These are phyloP conservation scores for Microcebus ravelobensis DNA, from an alignment of 2,113 vertebrate species.

Conservation along the genomic window DNA sequence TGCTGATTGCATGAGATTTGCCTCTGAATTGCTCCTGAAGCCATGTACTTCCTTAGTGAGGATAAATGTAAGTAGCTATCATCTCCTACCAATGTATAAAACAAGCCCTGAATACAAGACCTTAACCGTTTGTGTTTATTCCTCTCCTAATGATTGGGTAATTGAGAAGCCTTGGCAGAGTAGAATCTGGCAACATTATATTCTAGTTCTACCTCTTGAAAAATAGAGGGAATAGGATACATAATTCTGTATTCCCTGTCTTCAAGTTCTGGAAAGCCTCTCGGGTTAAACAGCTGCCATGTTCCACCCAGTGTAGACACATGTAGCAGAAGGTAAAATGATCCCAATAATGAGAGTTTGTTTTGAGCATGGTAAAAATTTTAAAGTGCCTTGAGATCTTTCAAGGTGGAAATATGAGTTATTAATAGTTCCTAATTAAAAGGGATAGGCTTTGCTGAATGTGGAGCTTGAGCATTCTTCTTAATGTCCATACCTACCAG, in stretches of 20 bases:
- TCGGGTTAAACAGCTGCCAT: neutral
- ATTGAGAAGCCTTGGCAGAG: neutral
- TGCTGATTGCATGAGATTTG: neutral
- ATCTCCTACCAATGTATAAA: neutral
- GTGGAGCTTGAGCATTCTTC: neutral
- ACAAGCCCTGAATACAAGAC: neutral
- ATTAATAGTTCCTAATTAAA: neutral
- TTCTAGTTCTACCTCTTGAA: conserved; percentile 19
- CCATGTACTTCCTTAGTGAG: neutral
- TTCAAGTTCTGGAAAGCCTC: neutral
- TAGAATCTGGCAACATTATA: neutral
- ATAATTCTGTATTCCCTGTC: conserved; percentile 27
- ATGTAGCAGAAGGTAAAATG: neutral
- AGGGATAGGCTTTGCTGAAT: neutral
- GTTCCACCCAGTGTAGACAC: neutral
- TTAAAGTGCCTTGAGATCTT: neutral
- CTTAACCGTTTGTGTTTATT: neutral
- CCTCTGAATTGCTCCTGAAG: neutral
- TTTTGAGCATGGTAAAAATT: neutral
- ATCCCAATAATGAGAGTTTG: neutral
- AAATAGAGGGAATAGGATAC: neutral
- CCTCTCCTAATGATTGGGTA: neutral
- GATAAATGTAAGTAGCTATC: neutral
- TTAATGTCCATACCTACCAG: neutral
- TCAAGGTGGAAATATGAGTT: neutral